A percentile compares a stretch with the other conserved stretches of the same genome.
These are phyloP conservation scores for Tinea pellionella DNA, from an alignment of 2,888 invertebrate species.

Conservation along the genomic window DNA sequence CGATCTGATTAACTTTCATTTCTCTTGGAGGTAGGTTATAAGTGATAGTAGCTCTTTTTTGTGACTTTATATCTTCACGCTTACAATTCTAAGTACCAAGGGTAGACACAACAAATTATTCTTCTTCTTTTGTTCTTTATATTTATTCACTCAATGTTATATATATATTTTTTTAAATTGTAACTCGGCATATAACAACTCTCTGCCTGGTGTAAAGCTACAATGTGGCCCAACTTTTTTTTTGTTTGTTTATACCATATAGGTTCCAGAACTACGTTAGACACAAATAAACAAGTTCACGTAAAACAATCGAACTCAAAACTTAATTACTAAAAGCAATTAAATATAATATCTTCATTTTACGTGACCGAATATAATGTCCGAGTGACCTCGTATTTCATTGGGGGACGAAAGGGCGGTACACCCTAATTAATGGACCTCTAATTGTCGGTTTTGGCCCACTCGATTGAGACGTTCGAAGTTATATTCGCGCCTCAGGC, in stretches of 20 bases:
- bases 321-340: background rate
- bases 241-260: no score
- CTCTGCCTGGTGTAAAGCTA: no score
- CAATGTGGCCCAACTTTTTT: no score
- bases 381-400: conserved; percentile 25
- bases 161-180: no score
- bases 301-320: background rate
- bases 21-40: background rate
- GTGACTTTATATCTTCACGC: background rate
- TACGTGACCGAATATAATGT: background rate
- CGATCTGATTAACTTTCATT: background rate
- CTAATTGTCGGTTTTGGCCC: conserved; percentile 28
- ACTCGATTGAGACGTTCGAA: conserved; percentile 20
- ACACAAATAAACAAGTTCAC: no score
- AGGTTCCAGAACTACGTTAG: no score
- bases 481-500: conserved; percentile 11
- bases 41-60: no score
- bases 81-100: background rate
- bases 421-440: conserved; percentile 28
- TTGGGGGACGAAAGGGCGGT: conserved; percentile 19
- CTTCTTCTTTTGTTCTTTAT: no score
- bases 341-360: background rate
- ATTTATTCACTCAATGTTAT: no score
- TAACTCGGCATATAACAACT: no score
- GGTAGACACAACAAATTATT: no score